phyloP scores from a whole-genome alignment of 2,797 vertebrate species.

The Hoplostethus mediterraneus region DNA sequence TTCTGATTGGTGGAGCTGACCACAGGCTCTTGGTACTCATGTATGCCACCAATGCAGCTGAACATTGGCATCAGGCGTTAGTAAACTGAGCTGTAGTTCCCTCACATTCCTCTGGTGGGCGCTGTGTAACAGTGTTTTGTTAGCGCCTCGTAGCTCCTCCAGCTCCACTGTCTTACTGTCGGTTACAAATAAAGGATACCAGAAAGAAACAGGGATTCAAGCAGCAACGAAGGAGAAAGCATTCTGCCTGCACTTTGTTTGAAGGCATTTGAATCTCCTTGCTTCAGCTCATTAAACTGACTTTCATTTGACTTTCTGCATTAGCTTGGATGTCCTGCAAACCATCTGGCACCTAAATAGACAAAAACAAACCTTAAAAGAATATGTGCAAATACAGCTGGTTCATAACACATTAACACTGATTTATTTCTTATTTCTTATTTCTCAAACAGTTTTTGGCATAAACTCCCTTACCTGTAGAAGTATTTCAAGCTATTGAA shows the following conservation, averaged over 20 bases:
- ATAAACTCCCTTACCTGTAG: too few relatives aligned
- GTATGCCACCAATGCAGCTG: background rate
- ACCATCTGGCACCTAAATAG: background rate
- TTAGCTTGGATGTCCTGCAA: background rate
- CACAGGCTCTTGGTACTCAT: too few relatives aligned
- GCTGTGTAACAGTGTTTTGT: conserved; percentile 50
- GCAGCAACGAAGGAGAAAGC: background rate
- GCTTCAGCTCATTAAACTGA: background rate
- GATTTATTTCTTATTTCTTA: too few relatives aligned
- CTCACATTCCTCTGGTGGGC: conserved; percentile 68
- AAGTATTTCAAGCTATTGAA: too few relatives aligned
- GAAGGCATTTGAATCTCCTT: too few relatives aligned
- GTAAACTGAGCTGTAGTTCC: background rate
- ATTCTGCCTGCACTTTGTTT: background rate
- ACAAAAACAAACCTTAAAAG: too few relatives aligned
- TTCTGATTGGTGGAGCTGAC: too few relatives aligned
- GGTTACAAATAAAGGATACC: background rate
- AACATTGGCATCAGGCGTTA: background rate
- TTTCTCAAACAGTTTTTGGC: too few relatives aligned
- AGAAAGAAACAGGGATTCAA: background rate
- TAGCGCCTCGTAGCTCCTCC: conserved; percentile 61
- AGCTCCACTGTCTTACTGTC: conserved; percentile 70
- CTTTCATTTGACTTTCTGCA: background rate
- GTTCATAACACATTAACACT: too few relatives aligned
- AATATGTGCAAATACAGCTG: too few relatives aligned